A percentile compares a stretch with the other conserved stretches of the same genome.
Conservation (phyloP, 2,113 vertebrate genomes). For the Dasyurus viverrinus region DNA sequence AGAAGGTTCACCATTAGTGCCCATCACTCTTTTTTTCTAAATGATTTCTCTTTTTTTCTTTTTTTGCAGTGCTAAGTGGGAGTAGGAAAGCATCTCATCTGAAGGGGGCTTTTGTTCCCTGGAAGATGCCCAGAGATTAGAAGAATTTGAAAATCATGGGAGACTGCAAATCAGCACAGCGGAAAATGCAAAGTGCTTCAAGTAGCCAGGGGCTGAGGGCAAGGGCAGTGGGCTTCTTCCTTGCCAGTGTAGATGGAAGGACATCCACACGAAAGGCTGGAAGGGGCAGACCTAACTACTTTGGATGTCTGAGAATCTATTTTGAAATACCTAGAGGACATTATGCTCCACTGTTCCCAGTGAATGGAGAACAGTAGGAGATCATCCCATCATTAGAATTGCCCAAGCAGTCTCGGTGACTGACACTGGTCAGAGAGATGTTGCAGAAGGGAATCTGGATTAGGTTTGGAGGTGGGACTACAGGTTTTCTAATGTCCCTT, state of each 20-base stretch:
- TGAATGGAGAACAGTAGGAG: constrained; percentile 42
- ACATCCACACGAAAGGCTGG: neutral
- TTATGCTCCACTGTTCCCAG: constrained; percentile 7
- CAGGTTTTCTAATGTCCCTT: neutral
- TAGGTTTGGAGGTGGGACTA: neutral
- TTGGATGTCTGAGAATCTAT: constrained; percentile 5
- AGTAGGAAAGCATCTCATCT: neutral
- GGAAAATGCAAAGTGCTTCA: neutral
- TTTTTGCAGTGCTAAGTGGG: constrained; percentile 14
- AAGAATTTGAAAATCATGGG: constrained; percentile 45
- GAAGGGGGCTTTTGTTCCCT: constrained; percentile 6
- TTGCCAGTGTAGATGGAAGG: neutral
- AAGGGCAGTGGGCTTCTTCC: neutral
- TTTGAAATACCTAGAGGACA: constrained; percentile 37
- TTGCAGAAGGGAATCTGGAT: neutral
- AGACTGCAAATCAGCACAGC: constrained; percentile 19
- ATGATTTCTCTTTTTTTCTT: constrained; percentile 8
- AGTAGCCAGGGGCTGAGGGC: no score
- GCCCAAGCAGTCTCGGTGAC: neutral
- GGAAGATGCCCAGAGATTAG: constrained; percentile 22
- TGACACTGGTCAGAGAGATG: neutral
- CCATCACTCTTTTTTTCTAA: neutral
- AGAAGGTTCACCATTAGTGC: constrained; percentile 36
- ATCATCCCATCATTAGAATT: neutral
- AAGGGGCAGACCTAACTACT: constrained; percentile 20